Evolutionary conservation across 2,797 vertebrate genomes (phyloP), one percentile per base, ranked within the genome.

Genomic region (Eulemur coronatus): DNA sequence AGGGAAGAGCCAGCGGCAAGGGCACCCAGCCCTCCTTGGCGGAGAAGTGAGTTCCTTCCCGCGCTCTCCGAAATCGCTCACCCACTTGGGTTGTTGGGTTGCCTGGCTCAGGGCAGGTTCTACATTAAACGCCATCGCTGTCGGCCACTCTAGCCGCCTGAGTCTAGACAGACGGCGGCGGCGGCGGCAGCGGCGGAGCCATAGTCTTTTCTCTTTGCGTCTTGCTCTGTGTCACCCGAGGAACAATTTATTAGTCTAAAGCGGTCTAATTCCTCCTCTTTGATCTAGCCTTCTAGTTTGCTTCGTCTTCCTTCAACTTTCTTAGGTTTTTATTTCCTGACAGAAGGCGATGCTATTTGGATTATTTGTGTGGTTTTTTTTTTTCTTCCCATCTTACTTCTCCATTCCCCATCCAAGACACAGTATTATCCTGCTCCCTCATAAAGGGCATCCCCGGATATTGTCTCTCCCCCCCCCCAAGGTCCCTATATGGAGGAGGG

Each of bases 221-320:
- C 97, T 98, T 95, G 84, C 92, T 97, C 46, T 85, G 92, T 85
- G 94, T 98, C 98, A 98, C 93, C 84, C 84, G n/a, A 97, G 95
- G 57, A 98, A 97, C 94, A 98, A 98, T 98, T 98, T 98, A 98
- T 98, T 98, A 96, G 97, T 98, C 96, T 98, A 98, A 98, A 98
- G 97, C 92, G 57, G 94, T 96, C 96, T 97, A 84, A 96, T 98
- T 97, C 97, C 75, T 33, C 11, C 88, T 97, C 98, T 99, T 99
- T 99, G 98, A 98, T 99, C 98, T 91, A 78, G 72, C 43, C 81
- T 78, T 96, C 69, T 95, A 96, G 96, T 98, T 98, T 95, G 93
- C 61, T 96, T 93, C 81, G 1, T 86, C 55, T 98, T 98, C 96
- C 89, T 98, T 97, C 91, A 96, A 95, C 59, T 97, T 92, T 97